Evolutionary conservation across 2,797 vertebrate genomes (phyloP).

Genomic region (Tokudaia muenninki): DNA sequence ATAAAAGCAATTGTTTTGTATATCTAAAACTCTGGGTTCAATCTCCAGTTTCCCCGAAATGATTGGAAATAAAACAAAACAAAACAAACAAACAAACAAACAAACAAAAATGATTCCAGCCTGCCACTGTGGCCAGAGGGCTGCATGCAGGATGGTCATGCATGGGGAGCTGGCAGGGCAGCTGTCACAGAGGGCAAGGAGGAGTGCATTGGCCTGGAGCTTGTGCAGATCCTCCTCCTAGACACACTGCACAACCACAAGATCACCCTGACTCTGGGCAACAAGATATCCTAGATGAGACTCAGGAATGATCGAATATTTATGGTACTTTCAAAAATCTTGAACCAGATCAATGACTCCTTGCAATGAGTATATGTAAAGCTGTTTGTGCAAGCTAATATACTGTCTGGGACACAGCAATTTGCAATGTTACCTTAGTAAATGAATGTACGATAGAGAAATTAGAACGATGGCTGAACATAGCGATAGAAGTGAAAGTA

Average conservation of each 20-base stretch:
- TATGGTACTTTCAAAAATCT: not conserved
- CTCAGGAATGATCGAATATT: not conserved
- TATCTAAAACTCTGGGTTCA: not conserved
- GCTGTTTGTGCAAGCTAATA: not conserved
- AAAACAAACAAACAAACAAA: not conserved
- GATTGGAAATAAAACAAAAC: not conserved
- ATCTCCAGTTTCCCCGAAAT: not conserved
- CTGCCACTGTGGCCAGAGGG: not conserved
- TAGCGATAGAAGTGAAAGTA: not conserved
- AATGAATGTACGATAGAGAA: not conserved
- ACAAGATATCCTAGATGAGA: not conserved
- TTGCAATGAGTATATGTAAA: not conserved
- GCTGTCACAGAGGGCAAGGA: not conserved
- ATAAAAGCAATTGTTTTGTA: not conserved
- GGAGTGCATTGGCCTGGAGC: too few relatives aligned
- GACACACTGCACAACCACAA: too few relatives aligned
- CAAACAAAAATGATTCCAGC: not conserved
- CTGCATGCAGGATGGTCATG: not conserved
- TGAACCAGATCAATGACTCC: not conserved
- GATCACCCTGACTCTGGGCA: not conserved
- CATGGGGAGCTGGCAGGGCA: too few relatives aligned
- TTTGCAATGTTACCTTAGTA: not conserved
- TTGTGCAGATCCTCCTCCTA: not conserved
- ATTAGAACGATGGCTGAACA: not conserved
- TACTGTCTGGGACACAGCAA: not conserved